Evolutionary conservation across 2,113 vertebrate species (phyloP), one percentile per base, ranked within the genome.

Genomic region (Halichoeres trimaculatus): DNA sequence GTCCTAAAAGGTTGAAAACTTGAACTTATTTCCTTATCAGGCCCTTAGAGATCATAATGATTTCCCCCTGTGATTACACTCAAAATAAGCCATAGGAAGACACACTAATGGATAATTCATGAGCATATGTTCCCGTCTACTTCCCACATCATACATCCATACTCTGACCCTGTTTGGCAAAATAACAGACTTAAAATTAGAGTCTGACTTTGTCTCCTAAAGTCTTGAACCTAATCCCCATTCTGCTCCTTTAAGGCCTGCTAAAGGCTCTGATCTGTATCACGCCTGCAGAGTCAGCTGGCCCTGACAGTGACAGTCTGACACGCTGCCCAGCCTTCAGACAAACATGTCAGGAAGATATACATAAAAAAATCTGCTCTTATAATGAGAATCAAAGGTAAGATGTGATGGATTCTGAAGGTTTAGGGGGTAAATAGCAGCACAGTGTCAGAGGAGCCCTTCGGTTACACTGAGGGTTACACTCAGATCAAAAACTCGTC

Each of bases 401-500:
- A 40, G 19, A 26, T 50, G 13, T 59, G 8, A 34, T 16, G 9
- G 22, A 52, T 34, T 51, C 48, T 10, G 4, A 11, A 3, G 13
- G 8, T 45, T 24, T 10, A 14, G 6, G 3, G 17, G n/a, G 24
- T 66, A 22, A 69, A 43, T 70, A 8, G n/a, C 20, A 50, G 14
- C 14, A 54, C 2, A 70, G 36, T 56, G 54, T 10, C 13, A 34
- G 17, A 65, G 48, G 17, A 23, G 55, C 70, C 17, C 12, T 66
- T 55, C 16, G 13, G 60, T 61, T 30, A 80, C 22, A 57, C 51
- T 70, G 61, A 19, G 47, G 62, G 69, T 84, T 70, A 54, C 50
- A 48, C 56, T 41, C 8, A 52, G 20, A 22, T 45, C 40, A 36
- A 56, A 56, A 85, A 90, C 86, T 22, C 35, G 90, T 84, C 58